These are phyloP conservation scores for Mnemiopsis leidyi DNA, from an alignment of 37 sponge, comb jelly and placozoan genomes.

Conservation along the genomic window DNA sequence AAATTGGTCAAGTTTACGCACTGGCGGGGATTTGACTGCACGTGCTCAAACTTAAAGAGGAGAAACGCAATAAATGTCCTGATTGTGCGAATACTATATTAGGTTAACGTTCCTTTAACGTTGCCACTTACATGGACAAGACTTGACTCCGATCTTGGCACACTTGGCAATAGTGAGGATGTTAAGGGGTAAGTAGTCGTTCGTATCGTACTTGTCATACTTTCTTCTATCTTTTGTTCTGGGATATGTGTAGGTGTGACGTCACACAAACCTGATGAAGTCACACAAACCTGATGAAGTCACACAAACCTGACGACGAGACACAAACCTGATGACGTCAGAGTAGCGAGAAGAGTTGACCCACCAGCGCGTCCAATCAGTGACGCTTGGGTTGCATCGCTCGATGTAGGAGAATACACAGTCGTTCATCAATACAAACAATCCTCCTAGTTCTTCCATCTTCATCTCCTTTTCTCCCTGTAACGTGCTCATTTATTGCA, in stretches of 20 bases:
- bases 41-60: too few species aligned
- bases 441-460: neutral
- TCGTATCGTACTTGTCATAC: conserved; percentile 49
- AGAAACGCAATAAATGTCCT: too few species aligned
- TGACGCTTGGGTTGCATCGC: conserved; percentile 15
- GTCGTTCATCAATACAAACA: conserved; percentile 10
- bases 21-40: too few species aligned
- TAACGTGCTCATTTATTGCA: too few species aligned
- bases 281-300: too few species aligned
- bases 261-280: too few species aligned
- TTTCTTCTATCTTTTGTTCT: conserved; percentile 31
- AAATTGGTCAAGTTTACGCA: too few species aligned
- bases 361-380: conserved; percentile 54
- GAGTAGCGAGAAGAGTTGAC: conserved; percentile 36
- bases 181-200: conserved; percentile 28
- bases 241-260: neutral
- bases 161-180: conserved; percentile 23
- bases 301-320: conserved; percentile 30
- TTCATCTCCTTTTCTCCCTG: neutral
- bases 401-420: conserved; percentile 1
- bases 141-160: neutral
- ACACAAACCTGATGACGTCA: conserved; percentile 37
- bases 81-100: too few species aligned
- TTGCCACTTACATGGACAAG: conserved; percentile 32
- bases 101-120: too few species aligned